phyloP scores from a whole-genome alignment of 2,797 vertebrate genomes.

The Sylvia borin region DNA sequence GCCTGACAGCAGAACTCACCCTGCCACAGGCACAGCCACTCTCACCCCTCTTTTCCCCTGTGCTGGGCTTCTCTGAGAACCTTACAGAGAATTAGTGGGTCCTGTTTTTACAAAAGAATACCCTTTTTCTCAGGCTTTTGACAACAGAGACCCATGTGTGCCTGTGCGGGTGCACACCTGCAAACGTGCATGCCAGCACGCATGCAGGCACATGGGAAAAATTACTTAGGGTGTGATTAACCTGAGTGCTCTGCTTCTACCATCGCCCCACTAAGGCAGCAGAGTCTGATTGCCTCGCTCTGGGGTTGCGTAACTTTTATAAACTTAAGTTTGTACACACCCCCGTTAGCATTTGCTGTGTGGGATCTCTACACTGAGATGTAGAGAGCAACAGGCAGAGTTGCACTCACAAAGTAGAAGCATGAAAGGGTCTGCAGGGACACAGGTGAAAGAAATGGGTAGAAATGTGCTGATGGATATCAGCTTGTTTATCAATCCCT shows the following conservation, averaged over 20 bases:
- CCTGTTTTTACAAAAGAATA: not conserved
- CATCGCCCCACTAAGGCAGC: accelerated
- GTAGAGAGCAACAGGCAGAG: too few relatives aligned
- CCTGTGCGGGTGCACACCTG: accelerated
- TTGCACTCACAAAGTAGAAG: not conserved
- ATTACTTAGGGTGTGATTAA: not conserved
- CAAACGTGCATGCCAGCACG: not conserved
- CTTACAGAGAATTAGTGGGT: not conserved
- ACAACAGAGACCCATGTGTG: not conserved
- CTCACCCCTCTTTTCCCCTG: not conserved
- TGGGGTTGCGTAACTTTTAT: not conserved
- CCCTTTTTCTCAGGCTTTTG: not conserved
- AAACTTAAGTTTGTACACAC: not conserved
- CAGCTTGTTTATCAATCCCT: slow-evolving; percentile 15
- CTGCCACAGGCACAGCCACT: not conserved
- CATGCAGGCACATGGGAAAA: slow-evolving; percentile 1
- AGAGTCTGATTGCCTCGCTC: not conserved
- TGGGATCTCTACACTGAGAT: not conserved
- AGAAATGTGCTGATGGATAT: not conserved
- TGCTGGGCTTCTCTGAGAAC: not conserved
- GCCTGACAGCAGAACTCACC: accelerated
- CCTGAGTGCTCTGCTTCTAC: not conserved
- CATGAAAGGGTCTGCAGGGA: not conserved
- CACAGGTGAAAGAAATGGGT: not conserved
- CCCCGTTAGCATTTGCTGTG: accelerated